Evolutionary conservation across 2,888 invertebrate species (phyloP).

Genomic region (Ceriagrion tenellum): DNA sequence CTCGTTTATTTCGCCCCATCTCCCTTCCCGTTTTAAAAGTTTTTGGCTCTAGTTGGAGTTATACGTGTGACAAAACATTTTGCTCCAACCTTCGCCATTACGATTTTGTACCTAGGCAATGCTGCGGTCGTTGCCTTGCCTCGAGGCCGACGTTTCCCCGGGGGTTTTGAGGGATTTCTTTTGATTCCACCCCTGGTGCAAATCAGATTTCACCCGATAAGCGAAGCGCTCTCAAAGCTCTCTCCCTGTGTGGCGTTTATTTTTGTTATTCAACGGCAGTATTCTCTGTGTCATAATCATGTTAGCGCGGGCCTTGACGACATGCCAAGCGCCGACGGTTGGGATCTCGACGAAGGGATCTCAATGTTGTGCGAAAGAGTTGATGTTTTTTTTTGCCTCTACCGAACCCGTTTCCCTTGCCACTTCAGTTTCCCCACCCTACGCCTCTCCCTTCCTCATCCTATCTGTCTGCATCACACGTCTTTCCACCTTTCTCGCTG

Average conservation of each 20-base stretch:
- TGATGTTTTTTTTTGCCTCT: not conserved
- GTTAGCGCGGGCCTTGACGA: slow-evolving; percentile 24
- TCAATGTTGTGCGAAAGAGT: not conserved
- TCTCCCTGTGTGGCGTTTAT: not conserved
- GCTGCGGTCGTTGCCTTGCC: not conserved
- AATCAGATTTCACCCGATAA: not conserved
- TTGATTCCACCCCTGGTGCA: not conserved
- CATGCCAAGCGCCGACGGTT: not conserved
- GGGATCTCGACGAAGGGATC: not conserved
- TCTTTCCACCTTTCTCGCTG: not conserved
- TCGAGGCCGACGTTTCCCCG: not conserved
- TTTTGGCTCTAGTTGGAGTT: not conserved
- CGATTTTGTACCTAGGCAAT: not conserved
- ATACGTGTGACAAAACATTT: not conserved
- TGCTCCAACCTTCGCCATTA: not conserved
- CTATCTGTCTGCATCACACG: slow-evolving; percentile 15
- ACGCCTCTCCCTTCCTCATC: not conserved
- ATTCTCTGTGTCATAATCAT: not conserved
- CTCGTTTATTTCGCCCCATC: too few species aligned
- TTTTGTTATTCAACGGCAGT: not conserved
- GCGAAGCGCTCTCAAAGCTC: not conserved
- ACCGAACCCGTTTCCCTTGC: too few species aligned
- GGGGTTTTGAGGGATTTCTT: not conserved
- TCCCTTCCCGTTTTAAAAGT: not conserved
- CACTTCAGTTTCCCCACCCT: not conserved